Conservation (phyloP, 2,113 vertebrate species). For the western clawed frog (Xenopus tropicalis) region UCB_Xtro_10.0 CM004450.2:84441001-84441500, state of each 20-base stretch:
- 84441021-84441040: not conserved
- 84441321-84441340: conserved; percentile 19
- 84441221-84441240: conserved; percentile 19
- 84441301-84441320: conserved; percentile 13
- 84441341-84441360: conserved; percentile 10
- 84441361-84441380: not conserved
- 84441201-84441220: not conserved
- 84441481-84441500: not conserved
- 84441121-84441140: not conserved
- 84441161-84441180: conserved; percentile 7
- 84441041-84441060: not conserved
- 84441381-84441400: conserved; percentile 4
- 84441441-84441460: conserved; percentile 3
- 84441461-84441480: conserved; percentile 1
- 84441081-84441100: not conserved
- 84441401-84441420: not conserved
- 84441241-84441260: not conserved
- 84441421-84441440: conserved; percentile 9
- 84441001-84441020: too few relatives aligned
- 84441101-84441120: not conserved
- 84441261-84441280: conserved; percentile 6
- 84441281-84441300: conserved; percentile 16
- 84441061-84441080: not conserved
- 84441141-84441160: conserved; percentile 19
- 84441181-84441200: conserved; percentile 4